These are phyloP conservation scores for Periophthalmodon schlosseri DNA, from an alignment of 2,113 vertebrate species.

Conservation along the genomic window DNA sequence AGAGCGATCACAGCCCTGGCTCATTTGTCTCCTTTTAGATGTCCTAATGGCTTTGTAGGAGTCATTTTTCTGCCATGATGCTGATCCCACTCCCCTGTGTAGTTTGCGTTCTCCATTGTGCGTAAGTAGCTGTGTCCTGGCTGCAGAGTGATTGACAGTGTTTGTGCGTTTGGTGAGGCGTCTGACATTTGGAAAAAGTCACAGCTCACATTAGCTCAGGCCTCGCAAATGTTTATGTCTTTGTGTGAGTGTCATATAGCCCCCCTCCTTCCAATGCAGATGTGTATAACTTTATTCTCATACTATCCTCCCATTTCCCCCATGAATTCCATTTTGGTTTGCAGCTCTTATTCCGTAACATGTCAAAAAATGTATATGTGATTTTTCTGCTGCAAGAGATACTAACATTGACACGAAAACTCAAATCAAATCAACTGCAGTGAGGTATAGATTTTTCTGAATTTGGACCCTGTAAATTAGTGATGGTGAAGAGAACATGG, in stretches of 20 bases:
- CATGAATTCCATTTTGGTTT: not conserved
- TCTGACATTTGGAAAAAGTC: slow-evolving; percentile 68
- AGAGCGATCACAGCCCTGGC: slow-evolving; percentile 4
- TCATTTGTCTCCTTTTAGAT: slow-evolving; percentile 39
- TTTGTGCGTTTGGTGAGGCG: slow-evolving; percentile 49
- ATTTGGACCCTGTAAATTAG: not conserved
- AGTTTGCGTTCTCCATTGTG: slow-evolving; percentile 50
- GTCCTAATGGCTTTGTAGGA: slow-evolving; percentile 43
- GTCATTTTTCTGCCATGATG: slow-evolving; percentile 39
- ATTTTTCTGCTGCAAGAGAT: too few relatives aligned
- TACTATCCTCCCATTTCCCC: not conserved
- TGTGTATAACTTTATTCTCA: not conserved
- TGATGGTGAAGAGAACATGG: not conserved
- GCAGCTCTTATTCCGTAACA: not conserved
- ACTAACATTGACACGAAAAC: too few relatives aligned
- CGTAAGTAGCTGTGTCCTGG: slow-evolving; percentile 35
- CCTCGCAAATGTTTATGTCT: not conserved
- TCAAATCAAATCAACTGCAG: too few relatives aligned
- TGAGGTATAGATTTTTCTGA: too few relatives aligned
- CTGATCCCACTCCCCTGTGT: slow-evolving; percentile 37
- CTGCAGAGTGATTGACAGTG: slow-evolving; percentile 57
- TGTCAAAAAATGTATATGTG: not conserved
- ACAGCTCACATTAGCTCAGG: slow-evolving; percentile 44
- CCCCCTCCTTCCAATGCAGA: not conserved
- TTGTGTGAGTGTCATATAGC: slow-evolving; percentile 2